Evolutionary conservation across 2,888 invertebrate genomes (phyloP), one percentile per base, ranked within the genome.

Genomic region (Ectobius pallidus): DNA sequence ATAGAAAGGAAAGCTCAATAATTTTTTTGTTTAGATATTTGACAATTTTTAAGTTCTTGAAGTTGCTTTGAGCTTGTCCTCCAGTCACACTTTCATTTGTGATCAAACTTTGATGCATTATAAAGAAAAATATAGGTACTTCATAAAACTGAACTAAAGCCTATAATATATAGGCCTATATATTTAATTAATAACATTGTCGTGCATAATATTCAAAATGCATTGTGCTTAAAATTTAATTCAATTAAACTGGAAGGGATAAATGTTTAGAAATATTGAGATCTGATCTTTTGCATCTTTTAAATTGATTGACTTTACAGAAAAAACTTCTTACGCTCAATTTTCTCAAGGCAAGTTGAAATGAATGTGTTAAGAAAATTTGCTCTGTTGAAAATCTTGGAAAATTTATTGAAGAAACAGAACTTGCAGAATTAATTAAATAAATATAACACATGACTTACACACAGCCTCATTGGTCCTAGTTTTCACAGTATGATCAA

Each of bases 401-500:
- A 14, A 39, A 39, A 14, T 22, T 1, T 14, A 52, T 2, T 22
- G 22, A 14, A 11, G 25, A 6, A 52, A 9, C 16, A 25, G 55
- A 58, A 58, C n/a, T n/a, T n/a, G n/a, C 55, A 27, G 49, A 11
- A 34, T 6, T 7, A 34, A 34, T 34, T 34, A 34, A 34, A 34
- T 11, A 34, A 7, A 34, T 34, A 34, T 9, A 25, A 25, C 14
- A 46, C 3, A 14, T 27, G 30, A 16, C 27, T n/a, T 32, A 30
- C 58, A 58, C 58, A 58, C 30, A 58, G 58, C 58, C 58, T 58
- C 30, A 30, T 58, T 58, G 30, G 30, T 58, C 58, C 30, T 58
- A 58, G 58, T 58, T 55, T 22, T 49, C 22, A 4, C 22, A 27
- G 27, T 27, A 11, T 27, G 1, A 55, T 55, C 55, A 27, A 22